Evolutionary conservation across 1,140 invertebrate species (phyloP).

Genomic region (Piezodorus guildinii): DNA sequence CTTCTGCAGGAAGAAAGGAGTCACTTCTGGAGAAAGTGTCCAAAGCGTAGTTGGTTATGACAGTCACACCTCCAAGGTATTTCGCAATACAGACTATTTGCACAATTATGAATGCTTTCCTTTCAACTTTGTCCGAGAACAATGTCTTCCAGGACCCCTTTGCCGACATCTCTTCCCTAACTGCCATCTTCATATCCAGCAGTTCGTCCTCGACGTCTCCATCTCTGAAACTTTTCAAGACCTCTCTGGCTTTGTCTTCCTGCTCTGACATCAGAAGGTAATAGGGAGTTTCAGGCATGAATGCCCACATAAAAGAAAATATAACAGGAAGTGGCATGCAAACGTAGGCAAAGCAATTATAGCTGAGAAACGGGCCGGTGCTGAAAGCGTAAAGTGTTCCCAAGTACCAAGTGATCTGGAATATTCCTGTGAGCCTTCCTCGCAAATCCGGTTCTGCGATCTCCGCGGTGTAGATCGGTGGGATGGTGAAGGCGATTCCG

Average conservation of each 20-base stretch:
- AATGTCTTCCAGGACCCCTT: constrained; percentile 24
- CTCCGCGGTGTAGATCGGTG: constrained; percentile 78
- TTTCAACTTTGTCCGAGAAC: constrained; percentile 21
- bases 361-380: constrained; percentile 59
- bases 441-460: constrained; percentile 41
- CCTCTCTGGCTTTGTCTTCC: not conserved
- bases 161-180: not conserved
- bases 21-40: constrained; percentile 24
- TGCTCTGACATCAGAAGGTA: not conserved
- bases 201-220: not conserved
- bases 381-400: constrained; percentile 67
- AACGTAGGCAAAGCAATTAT: constrained; percentile 50
- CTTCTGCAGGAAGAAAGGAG: constrained; percentile 8
- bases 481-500: constrained; percentile 60
- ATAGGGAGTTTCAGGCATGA: constrained; percentile 9
- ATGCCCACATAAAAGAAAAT: not conserved
- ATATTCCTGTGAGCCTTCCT: constrained; percentile 49
- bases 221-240: not conserved
- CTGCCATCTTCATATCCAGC: not conserved
- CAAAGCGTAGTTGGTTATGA: constrained; percentile 27
- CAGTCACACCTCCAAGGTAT: constrained; percentile 27
- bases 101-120: constrained; percentile 28
- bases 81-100: constrained; percentile 26
- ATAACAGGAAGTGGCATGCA: constrained; percentile 43
- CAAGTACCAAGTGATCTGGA: constrained; percentile 64